Conservation (phyloP, 2,797 vertebrate species). For the Echiichthys vipera region DNA sequence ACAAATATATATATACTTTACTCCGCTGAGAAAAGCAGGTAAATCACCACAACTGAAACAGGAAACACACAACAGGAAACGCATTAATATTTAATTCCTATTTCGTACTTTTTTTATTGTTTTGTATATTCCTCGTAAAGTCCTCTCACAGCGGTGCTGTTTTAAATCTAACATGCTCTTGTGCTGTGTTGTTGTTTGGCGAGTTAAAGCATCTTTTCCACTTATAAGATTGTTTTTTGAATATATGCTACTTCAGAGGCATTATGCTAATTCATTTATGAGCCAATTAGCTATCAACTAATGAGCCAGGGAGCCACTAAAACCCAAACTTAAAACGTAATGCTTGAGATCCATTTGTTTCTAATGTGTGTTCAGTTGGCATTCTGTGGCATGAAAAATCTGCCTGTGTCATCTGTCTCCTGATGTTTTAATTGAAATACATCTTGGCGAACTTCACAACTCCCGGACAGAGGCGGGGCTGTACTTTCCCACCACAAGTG, state of each 20-base stretch:
- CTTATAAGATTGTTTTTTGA: background rate
- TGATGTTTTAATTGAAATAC: background rate
- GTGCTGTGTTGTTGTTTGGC: background rate
- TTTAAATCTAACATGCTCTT: too few relatives aligned
- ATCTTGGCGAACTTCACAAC: background rate
- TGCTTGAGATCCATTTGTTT: background rate
- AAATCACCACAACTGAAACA: too few relatives aligned
- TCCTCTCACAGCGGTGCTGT: too few relatives aligned
- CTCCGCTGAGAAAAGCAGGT: background rate
- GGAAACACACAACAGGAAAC: too few relatives aligned
- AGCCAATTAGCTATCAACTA: background rate
- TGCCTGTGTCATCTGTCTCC: too few relatives aligned
- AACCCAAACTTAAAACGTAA: background rate
- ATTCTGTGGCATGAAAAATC: background rate
- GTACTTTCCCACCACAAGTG: background rate
- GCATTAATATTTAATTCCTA: too few relatives aligned
- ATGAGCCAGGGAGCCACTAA: background rate
- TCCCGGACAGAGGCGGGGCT: background rate
- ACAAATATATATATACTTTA: too few relatives aligned
- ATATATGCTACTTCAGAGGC: background rate
- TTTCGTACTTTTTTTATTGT: too few relatives aligned
- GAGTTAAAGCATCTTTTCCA: background rate
- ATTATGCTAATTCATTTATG: background rate
- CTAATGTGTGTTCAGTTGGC: background rate
- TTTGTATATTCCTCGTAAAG: too few relatives aligned